Evolutionary conservation across 2,113 vertebrate genomes (phyloP), one percentile per base, ranked within the genome.

Genomic region (Elanus axillaris): DNA sequence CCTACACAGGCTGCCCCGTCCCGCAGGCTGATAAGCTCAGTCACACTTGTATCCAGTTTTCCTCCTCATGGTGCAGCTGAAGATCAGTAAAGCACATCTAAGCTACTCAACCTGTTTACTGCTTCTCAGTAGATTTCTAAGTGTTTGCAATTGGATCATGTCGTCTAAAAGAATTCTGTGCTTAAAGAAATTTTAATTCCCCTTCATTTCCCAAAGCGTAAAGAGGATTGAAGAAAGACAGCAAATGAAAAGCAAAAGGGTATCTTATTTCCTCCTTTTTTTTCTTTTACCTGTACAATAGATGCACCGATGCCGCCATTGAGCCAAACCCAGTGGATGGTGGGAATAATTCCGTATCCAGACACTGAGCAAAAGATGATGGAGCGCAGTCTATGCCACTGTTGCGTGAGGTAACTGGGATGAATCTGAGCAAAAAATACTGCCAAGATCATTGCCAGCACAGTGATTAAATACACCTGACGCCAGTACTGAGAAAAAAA

Each of bases 401-500:
- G 99, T 78, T 99, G 98, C 0, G 98, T 99, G 97, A 99, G 98
- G 98, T 99, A 99, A 94, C 93, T 99, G 69, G 99, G 99, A 53
- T 99, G 99, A 76, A 99, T 99, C 98, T 99, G 99, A 27, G 99
- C 99, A 60, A 99, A 99, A 97, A 99, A 99, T 27, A 99, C 98
- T 9, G 99, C 98, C 97, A 99, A 93, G 96, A 99, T 99, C 99
- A 98, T 98, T 19, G 99, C 99, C 68, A 99, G 98, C 78, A 99
- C 99, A 9, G 98, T 99, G 97, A 99, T 98, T 96, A 99, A 76
- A 93, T 99, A 99, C 5, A 99, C 98, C 95, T 99, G 99, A 29
- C 99, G 98, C 99, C 99, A 99, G 92, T 99, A 99, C 99, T 99
- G 96, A 9, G 92, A 58, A 8, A 74, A 82, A 63, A 78, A 76